Percentiles rank a stretch among this genome's conserved stretches.
phyloP scores from a whole-genome alignment of 2,797 vertebrate genomes.

The Leptoclinus maculatus region DNA sequence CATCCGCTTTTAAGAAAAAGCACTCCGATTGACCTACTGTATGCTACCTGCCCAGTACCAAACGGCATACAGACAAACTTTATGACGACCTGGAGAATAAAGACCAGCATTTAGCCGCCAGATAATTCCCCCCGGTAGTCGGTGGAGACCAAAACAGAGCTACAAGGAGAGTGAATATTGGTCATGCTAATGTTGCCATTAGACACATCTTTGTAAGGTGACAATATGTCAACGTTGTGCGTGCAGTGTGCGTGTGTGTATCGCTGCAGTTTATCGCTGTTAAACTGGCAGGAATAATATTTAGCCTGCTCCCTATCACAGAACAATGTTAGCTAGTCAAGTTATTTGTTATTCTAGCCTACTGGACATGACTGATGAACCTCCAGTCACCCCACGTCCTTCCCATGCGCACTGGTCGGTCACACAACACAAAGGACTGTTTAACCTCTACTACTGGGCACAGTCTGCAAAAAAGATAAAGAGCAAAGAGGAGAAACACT shows the following conservation, averaged over 20 bases:
- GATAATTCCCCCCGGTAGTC: background rate
- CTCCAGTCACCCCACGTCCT: background rate
- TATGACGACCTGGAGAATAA: background rate
- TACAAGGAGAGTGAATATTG: background rate
- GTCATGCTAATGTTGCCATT: background rate
- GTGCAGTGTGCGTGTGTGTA: too few relatives aligned
- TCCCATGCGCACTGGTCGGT: slow-evolving; percentile 3
- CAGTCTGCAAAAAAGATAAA: background rate
- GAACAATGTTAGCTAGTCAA: background rate
- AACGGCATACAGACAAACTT: background rate
- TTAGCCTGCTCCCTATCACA: background rate
- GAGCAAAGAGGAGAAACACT: background rate
- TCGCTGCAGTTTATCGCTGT: background rate
- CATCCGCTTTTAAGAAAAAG: too few relatives aligned
- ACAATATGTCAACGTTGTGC: too few relatives aligned
- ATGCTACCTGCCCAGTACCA: background rate
- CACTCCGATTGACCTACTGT: background rate
- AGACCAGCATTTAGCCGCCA: background rate
- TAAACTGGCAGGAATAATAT: slow-evolving; percentile 1
- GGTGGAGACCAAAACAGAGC: background rate
- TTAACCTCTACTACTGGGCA: slow-evolving; percentile 5
- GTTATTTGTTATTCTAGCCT: slow-evolving; percentile 41
- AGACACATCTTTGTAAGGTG: too few relatives aligned
- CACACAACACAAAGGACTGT: slow-evolving; percentile 29
- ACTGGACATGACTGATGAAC: slow-evolving; percentile 8